Evolutionary conservation across 2,113 vertebrate genomes (phyloP), one percentile per base, ranked within the genome.

Genomic region (Neolamprologus tretocephalus): DNA sequence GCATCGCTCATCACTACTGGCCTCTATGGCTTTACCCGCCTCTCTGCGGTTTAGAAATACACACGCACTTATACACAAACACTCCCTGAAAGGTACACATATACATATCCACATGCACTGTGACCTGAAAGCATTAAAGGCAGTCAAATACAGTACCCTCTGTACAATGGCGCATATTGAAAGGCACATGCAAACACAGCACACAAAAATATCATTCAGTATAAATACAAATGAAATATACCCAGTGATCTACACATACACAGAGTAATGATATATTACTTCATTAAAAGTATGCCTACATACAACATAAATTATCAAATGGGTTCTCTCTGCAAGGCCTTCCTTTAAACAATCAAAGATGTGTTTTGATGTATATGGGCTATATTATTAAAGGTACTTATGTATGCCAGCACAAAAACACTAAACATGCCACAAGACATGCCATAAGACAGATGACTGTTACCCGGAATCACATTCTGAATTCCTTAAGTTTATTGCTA

Each of bases 1-100:
- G 93, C 92, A 94, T 93, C 91, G 93, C 91, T 93, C 94, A 94
- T 91, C 90, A 85, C 89, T 91, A 61, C 84, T 53, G 47, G 33
- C 87, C 86, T 89, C 88, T 57, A 40, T 75, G 42, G 78, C 40
- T 85, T 87, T 84, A 75, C 78, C 21, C 42, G 3, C 73, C 83
- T 79, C 47, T 89, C 53, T 54, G 28, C 19, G 11, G 79, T 80
- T 79, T 16, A 84, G 89, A 85, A 86, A 85, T 55, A 63, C 88
- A 73, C 82, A 53, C 5, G 11, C 88, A 86, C 42, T 7, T 83
- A 80, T 58, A 47, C 79, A 83, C 81, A 86, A 81, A 90, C 83
- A 54, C 80, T 61, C 12, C 31, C 83, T 89, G 54, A 86, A 90
- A 90, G 80, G 63, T 87, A 81, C 45, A 51, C 66, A 89, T 54